Conservation (phyloP, 1,140 invertebrate species). For the Leguminivora glycinivorella region DNA sequence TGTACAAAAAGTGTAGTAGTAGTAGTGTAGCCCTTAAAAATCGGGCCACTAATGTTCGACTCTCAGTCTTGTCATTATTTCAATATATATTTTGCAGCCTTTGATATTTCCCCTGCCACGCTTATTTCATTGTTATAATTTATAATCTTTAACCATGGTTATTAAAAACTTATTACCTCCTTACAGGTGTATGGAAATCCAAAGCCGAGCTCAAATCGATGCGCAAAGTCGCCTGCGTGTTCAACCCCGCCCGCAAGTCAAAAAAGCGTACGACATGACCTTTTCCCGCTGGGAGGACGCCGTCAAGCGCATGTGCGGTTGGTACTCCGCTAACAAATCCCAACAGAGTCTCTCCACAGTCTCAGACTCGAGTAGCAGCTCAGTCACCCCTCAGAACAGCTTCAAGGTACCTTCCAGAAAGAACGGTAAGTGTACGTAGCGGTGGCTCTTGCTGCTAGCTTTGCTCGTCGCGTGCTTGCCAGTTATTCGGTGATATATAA, state of each 20-base stretch:
- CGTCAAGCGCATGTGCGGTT: constrained; percentile 83
- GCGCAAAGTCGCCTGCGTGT: constrained; percentile 81
- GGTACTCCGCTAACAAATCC: constrained; percentile 76
- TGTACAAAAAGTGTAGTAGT: too few species aligned
- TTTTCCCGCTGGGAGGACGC: constrained; percentile 84
- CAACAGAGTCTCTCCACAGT: constrained; percentile 32
- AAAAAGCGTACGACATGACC: constrained; percentile 66
- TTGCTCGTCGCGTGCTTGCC: constrained; percentile 50
- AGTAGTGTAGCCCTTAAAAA: too few species aligned
- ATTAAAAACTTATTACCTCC: not conserved
- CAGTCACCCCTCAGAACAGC: constrained; percentile 47
- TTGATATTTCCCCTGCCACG: too few species aligned
- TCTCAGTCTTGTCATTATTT: too few species aligned
- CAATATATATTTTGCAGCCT: too few species aligned
- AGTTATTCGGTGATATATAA: constrained; percentile 57
- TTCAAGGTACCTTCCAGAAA: constrained; percentile 48
- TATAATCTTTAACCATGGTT: not conserved
- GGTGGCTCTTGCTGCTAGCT: constrained; percentile 59
- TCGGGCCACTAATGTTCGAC: too few species aligned
- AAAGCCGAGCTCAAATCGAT: constrained; percentile 83
- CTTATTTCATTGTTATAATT: too few species aligned
- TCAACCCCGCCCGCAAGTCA: constrained; percentile 80
- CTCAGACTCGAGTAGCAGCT: constrained; percentile 44
- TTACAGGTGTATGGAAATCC: constrained; percentile 85
- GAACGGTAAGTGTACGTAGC: constrained; percentile 57